Evolutionary conservation across 2,888 invertebrate species (phyloP).

Genomic region (Dryomyza anilis): DNA sequence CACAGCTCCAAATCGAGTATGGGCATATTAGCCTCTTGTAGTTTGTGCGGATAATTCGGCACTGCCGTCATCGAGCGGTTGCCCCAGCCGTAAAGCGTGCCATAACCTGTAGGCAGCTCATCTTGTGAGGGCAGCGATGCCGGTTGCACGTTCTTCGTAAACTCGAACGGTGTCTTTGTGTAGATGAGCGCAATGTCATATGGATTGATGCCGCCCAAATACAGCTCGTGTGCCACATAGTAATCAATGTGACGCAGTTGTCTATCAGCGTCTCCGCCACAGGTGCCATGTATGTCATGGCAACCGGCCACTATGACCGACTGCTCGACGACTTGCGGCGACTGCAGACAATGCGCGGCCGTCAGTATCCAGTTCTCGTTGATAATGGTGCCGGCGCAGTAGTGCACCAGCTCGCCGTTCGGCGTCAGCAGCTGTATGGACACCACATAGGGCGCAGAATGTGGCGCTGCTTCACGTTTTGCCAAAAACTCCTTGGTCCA

Average conservation of each 20-base stretch:
- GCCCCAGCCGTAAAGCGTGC: slow-evolving; percentile 58
- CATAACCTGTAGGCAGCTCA: slow-evolving; percentile 47
- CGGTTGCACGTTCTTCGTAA: slow-evolving; percentile 50
- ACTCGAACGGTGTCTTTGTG: slow-evolving; percentile 49
- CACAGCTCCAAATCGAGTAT: slow-evolving; percentile 52
- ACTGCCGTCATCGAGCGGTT: slow-evolving; percentile 55
- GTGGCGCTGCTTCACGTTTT: slow-evolving; percentile 53
- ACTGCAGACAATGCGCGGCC: slow-evolving; percentile 56
- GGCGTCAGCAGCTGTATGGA: slow-evolving; percentile 54
- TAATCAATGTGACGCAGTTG: slow-evolving; percentile 55
- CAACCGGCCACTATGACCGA: slow-evolving; percentile 56
- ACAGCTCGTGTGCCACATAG: slow-evolving; percentile 53
- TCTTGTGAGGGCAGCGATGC: slow-evolving; percentile 51
- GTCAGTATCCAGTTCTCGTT: slow-evolving; percentile 59
- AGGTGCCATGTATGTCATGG: slow-evolving; percentile 50
- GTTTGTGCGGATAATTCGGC: slow-evolving; percentile 52
- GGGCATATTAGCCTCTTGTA: slow-evolving; percentile 54
- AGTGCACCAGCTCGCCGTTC: slow-evolving; percentile 49
- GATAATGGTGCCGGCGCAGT: slow-evolving; percentile 57
- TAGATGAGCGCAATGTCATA: slow-evolving; percentile 59
- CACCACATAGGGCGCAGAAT: slow-evolving; percentile 56
- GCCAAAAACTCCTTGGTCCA: slow-evolving; percentile 53
- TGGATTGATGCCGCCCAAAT: slow-evolving; percentile 55
- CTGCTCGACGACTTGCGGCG: slow-evolving; percentile 46
- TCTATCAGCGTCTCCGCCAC: slow-evolving; percentile 38